Evolutionary conservation across 2,113 vertebrate species (phyloP), one percentile per base, ranked within the genome.

Genomic region (Leucoraja erinaceus): DNA sequence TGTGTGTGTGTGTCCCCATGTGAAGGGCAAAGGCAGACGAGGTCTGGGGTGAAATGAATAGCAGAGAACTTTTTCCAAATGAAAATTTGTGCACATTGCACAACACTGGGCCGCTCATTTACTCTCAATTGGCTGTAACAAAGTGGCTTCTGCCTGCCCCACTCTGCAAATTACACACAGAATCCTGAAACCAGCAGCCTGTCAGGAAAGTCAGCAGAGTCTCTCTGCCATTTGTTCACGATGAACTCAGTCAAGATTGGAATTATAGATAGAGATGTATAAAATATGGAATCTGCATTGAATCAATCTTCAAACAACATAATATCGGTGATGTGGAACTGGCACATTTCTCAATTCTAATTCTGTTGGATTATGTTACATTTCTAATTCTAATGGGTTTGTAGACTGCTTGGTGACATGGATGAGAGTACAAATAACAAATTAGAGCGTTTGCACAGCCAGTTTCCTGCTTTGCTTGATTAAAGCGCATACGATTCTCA

Each of bases 101-200:
- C 4, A 84, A 84, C 59, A 11, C 54, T 12, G 8, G 54, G 9
- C 25, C 28, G 81, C n/a, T 56, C 83, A 28, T 88, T 61, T 63
- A 66, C 10, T 31, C 59, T 88, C 83, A 88, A 88, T 66, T 63
- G 83, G 59, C 28, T 88, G 83, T 86, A 59, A 86, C 81, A 86
- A 86, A 86, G 59, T 86, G 81, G 56, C 81, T 86, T 86, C 81
- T 86, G 81, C 59, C 81, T 61, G 25, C 25, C 0, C 81, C 14
- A 56, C 54, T 61, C 59, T 18, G 83, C n/a, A 63, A 88, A 88
- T 63, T 88, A 28, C 59, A 61, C 61, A 61, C 81, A 88, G 28
- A 31, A 88, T 88, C 83, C 83, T 88, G 16, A 63, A 88, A 63
- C 28, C n/a, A 63, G n/a, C 83, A 63, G 83, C 83, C 83, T 88